Evolutionary conservation across 2,797 vertebrate species (phyloP).

Genomic region (Hoplostethus mediterraneus): DNA sequence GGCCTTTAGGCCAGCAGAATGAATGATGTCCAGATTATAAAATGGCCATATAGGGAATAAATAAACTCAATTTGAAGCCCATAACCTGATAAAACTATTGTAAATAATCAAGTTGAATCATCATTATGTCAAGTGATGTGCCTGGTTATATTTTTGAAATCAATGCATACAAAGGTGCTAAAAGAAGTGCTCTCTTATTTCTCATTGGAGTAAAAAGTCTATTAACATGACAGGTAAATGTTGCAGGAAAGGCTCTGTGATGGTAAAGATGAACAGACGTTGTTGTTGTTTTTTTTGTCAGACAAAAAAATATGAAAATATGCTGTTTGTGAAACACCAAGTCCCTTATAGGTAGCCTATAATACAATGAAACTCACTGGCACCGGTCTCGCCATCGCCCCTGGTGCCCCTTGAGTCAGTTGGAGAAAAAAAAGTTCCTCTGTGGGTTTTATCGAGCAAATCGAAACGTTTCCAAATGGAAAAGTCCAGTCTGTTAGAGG

Average conservation of each 20-base stretch:
- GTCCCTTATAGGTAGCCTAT: constrained; percentile 23
- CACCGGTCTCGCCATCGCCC: not conserved
- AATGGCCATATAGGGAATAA: constrained; percentile 6
- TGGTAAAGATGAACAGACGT: constrained; percentile 11
- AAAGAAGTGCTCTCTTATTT: constrained; percentile 59
- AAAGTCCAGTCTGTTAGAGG: not conserved
- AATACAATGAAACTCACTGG: constrained; percentile 16
- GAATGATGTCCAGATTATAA: constrained; percentile 14
- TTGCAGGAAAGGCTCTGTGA: constrained; percentile 9
- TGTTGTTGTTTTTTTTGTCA: constrained; percentile 4
- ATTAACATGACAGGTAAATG: constrained; percentile 31
- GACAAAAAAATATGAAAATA: constrained; percentile 62
- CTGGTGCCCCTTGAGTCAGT: not conserved
- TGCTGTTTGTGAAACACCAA: constrained; percentile 42
- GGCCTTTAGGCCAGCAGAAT: not conserved
- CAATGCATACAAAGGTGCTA: constrained; percentile 52
- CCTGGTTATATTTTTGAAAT: constrained; percentile 17
- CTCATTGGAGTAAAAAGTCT: constrained; percentile 25
- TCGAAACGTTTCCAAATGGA: constrained; percentile 5
- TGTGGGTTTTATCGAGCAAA: not conserved
- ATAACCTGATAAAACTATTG: not conserved
- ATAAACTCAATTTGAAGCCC: not conserved
- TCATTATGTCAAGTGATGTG: not conserved
- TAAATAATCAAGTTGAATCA: constrained; percentile 7
- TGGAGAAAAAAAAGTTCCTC: no score